Evolutionary conservation across 2,888 invertebrate genomes (phyloP).

Genomic region (Orthosia incerta): DNA sequence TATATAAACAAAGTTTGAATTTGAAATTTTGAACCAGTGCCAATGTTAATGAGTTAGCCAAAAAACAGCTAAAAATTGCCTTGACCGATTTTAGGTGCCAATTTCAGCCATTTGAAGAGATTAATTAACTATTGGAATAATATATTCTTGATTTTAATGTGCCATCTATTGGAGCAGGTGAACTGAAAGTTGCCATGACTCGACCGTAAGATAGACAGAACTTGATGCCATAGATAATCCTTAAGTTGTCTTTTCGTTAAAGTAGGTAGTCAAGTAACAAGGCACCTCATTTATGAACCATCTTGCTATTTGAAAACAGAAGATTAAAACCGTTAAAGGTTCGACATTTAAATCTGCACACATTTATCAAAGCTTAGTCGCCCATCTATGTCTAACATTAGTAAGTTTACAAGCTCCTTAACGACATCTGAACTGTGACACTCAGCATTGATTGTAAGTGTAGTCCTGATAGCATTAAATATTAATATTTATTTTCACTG

Average conservation of each 20-base stretch:
- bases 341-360: not conserved
- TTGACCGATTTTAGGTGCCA: conserved; percentile 47
- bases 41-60: conserved; percentile 39
- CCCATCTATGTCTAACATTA: not conserved
- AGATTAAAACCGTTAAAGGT: not conserved
- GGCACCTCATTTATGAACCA: not conserved
- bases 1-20: conserved; percentile 13
- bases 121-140: conserved; percentile 1
- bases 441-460: not conserved
- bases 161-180: not conserved
- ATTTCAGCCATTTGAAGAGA: conserved; percentile 5
- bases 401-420: not conserved
- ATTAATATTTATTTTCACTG: not conserved
- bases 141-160: conserved; percentile 3
- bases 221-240: not conserved
- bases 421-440: not conserved
- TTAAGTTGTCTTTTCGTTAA: not conserved
- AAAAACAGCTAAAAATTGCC: conserved; percentile 26
- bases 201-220: not conserved
- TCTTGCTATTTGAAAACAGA: not conserved
- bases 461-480: not conserved
- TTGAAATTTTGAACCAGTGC: conserved; percentile 45
- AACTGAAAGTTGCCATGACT: not conserved
- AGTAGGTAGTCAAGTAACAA: not conserved
- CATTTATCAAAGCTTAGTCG: not conserved